Base-by-base conservation (phyloP, 2,113 vertebrate species). In the Calyptommatus sinebrachiatus region DNA sequence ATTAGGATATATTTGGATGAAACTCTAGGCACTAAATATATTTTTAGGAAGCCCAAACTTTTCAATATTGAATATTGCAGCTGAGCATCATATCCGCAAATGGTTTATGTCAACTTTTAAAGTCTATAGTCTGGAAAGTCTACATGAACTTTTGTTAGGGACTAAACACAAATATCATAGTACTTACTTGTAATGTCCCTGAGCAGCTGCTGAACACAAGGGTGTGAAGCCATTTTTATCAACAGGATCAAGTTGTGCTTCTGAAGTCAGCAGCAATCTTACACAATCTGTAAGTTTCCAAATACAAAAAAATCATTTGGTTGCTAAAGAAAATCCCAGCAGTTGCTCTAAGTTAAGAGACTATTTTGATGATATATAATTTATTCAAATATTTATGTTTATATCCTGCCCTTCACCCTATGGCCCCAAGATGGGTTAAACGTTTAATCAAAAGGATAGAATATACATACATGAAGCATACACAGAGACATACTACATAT, bases 211-310 rank as follows among this genome's bases (percentile, higher is more conserved):
- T 82, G 94, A 92, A 94, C 98, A 98, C 94, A 99, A 95, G 89
- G 98, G 95, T 83, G 96, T 97, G 92, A 97, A 97, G 95, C 97
- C 96, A 81, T 97, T 95, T 96, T 94, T 95, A 91, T 97, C 95
- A 82, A 94, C 94, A 94, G 94, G 93, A 81, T 98, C 93, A 91
- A 96, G 94, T 93, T 94, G 94, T 84, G 92, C 95, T 95, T 96
- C 95, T 83, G 96, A 96, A 89, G 93, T 96, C 94, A 99, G 96
- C 96, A 99, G 96, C 96, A 98, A 96, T 93, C 96, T 97, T 90
- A 99, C 96, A 94, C 97, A 98, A 84, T 99, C 98, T 99, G 89
- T 3, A 79, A 90, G 88, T 88, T 26, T 77, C 57, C 67, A 76
- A 89, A 63, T 35, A 90, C 14, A 85, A 83, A 83, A 84, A 72